Conservation (phyloP, 2,888 invertebrate species). For the Trichogramma evanescens region DNA sequence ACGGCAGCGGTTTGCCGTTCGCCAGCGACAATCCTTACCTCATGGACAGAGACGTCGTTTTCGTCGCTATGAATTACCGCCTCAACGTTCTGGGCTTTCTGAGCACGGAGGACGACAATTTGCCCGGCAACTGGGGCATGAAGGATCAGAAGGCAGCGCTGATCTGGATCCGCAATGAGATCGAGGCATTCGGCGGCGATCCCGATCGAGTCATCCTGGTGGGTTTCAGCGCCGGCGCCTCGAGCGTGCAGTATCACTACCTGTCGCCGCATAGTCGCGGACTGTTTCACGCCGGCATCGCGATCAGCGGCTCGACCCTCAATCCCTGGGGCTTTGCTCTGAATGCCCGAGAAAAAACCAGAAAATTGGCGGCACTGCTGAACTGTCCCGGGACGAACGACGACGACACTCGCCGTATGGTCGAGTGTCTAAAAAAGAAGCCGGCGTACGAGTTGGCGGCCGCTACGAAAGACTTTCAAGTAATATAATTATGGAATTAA, state of each 20-base stretch:
- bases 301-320: constrained; percentile 64
- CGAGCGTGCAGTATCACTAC: constrained; percentile 67
- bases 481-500: constrained; percentile 28
- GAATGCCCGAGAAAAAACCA: constrained; percentile 53
- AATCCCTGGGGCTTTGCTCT: constrained; percentile 45
- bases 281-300: constrained; percentile 50
- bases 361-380: constrained; percentile 53
- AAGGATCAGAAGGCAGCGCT: constrained; percentile 69
- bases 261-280: constrained; percentile 49
- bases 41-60: constrained; percentile 7
- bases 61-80: constrained; percentile 12
- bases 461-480: constrained; percentile 55
- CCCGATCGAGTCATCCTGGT: constrained; percentile 60
- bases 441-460: constrained; percentile 57
- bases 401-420: constrained; percentile 49
- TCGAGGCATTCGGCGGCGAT: constrained; percentile 65
- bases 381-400: constrained; percentile 57
- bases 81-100: constrained; percentile 54
- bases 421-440: constrained; percentile 59
- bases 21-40: constrained; percentile 38
- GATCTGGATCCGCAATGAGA: constrained; percentile 63
- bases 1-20: constrained; percentile 1
- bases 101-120: constrained; percentile 62
- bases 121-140: constrained; percentile 66
- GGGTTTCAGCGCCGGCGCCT: constrained; percentile 69